Evolutionary conservation across 2,888 invertebrate genomes (phyloP), one percentile per base, ranked within the genome.

Genomic region (Cactoblastis cactorum): DNA sequence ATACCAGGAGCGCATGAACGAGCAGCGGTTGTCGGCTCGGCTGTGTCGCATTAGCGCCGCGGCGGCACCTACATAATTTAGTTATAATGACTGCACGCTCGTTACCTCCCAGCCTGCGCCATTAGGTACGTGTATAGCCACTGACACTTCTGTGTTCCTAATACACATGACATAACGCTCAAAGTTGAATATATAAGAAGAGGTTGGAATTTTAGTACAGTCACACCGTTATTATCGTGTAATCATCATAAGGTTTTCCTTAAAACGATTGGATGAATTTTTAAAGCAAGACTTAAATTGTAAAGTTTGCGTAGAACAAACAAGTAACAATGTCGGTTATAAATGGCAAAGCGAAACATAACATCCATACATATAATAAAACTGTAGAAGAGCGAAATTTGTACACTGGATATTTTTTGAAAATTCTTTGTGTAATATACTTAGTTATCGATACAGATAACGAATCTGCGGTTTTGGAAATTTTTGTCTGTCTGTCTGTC

Each of bases 31-130:
- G 55, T 51, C 35, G 54, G 51, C 51, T 50, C 28, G 49, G 32
- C 66, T 61, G 62, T 62, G 69, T 69, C 71, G 71, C 74, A 71
- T 77, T 77, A 75, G 70, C 71, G 68, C 66, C 63, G 68, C 66
- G 63, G 65, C 66, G 63, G 67, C 70, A 71, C 75, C 69, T 75
- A 74, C 77, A 75, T 78, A 78, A 80, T 81, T 77, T 71, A 79
- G 76, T 74, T 77, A 76, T 80, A 80, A 80, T 80, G 78, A 77
- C 71, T 68, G 66, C 67, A 62, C 67, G 69, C 69, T 74, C 71
- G 70, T 74, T 71, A 69, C 71, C 71, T 70, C 70, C 46, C 43
- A 37, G 28, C 43, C 28, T 61, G 63, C 64, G 64, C 72, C 72
- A 74, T 74, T 74, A 73, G 67, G 65, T 65, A 62, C 58, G 57